phyloP scores from a whole-genome alignment of 2,888 invertebrate species.

The Entomobrya multifasciata region DNA sequence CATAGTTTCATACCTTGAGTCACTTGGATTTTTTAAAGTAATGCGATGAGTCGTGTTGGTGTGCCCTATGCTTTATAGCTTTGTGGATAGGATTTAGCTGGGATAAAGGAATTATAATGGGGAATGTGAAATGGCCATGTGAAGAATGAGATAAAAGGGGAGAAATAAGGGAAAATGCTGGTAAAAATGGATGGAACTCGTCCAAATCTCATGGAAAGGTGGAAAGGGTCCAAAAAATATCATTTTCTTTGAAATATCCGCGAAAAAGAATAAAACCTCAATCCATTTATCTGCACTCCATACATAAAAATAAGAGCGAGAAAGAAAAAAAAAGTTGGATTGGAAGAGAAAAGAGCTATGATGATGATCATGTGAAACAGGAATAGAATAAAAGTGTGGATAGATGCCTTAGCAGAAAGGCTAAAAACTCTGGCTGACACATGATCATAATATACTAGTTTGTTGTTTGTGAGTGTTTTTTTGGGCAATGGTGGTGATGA shows the following conservation, averaged over 20 bases:
- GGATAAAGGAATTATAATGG: conserved; percentile 80
- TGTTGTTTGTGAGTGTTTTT: too few species aligned
- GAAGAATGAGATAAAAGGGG: conserved; percentile 77
- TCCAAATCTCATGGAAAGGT: conserved; percentile 78
- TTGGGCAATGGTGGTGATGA: neutral
- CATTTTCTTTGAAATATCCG: conserved; percentile 76
- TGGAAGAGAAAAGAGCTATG: neutral
- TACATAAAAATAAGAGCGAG: conserved; percentile 39
- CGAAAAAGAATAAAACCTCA: conserved; percentile 60
- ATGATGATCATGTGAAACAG: neutral
- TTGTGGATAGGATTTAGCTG: conserved; percentile 76
- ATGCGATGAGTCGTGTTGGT: conserved; percentile 34
- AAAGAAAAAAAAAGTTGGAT: conserved; percentile 29
- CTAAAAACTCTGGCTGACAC: conserved; percentile 6
- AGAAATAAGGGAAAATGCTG: conserved; percentile 57
- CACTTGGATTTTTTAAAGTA: conserved; percentile 11
- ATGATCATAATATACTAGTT: conserved; percentile 4
- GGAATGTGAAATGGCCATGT: conserved; percentile 78
- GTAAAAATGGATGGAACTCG: conserved; percentile 78
- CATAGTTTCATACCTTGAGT: conserved; percentile 13
- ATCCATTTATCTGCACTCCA: conserved; percentile 66
- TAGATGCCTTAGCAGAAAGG: neutral
- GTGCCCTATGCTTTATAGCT: conserved; percentile 67
- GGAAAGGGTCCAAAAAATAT: conserved; percentile 79
- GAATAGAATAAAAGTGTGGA: conserved; percentile 19